phyloP scores from a whole-genome alignment of 2,888 invertebrate genomes.

The Cephus sareptanus region DNA sequence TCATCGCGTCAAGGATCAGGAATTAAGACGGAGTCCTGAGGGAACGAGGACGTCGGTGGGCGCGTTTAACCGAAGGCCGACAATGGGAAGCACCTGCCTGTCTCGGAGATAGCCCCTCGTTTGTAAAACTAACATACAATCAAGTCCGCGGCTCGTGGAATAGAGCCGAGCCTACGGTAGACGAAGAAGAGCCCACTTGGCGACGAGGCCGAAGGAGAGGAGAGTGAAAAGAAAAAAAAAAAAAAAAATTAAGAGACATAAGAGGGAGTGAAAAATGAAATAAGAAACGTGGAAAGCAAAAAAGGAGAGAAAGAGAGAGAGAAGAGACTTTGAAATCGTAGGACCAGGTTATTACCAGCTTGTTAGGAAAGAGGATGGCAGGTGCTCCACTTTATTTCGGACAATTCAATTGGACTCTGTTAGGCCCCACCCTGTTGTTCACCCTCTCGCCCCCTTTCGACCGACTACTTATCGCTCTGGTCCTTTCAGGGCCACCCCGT shows the following conservation, averaged over 20 bases:
- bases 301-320: slow-evolving; percentile 18
- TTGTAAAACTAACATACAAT: slow-evolving; percentile 63
- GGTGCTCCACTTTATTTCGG: slow-evolving; percentile 63
- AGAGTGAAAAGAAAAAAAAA: slow-evolving; percentile 13
- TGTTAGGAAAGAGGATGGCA: slow-evolving; percentile 55
- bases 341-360: slow-evolving; percentile 61
- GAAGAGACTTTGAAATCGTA: slow-evolving; percentile 12
- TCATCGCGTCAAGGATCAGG: slow-evolving; percentile 1
- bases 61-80: slow-evolving; percentile 24
- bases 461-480: slow-evolving; percentile 26
- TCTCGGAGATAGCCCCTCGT: slow-evolving; percentile 53
- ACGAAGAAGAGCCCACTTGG: neutral
- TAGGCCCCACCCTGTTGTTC: slow-evolving; percentile 32
- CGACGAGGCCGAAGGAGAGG: slow-evolving; percentile 29
- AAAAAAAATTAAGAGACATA: slow-evolving; percentile 32
- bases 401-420: slow-evolving; percentile 62
- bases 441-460: slow-evolving; percentile 36
- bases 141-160: slow-evolving; percentile 52
- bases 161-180: neutral
- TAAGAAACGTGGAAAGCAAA: slow-evolving; percentile 28
- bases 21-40: slow-evolving; percentile 1
- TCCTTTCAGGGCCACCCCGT: slow-evolving; percentile 8
- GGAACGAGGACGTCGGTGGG: slow-evolving; percentile 11
- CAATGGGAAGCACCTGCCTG: slow-evolving; percentile 54
- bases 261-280: slow-evolving; percentile 14